Conservation (phyloP, 1,140 invertebrate species). For the Adelges cooleyi region DNA sequence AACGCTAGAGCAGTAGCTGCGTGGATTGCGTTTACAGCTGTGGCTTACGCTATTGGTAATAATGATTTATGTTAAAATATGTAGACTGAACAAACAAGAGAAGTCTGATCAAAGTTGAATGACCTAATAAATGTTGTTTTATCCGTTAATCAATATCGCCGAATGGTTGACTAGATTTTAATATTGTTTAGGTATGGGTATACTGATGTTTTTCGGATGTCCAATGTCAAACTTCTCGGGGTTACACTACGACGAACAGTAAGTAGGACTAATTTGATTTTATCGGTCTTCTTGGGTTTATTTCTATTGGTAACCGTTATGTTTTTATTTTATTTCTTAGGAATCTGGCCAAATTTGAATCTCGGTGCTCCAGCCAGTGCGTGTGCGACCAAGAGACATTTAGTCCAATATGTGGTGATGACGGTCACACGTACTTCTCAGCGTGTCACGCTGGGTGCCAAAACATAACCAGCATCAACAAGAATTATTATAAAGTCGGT, state of each 20-base stretch:
- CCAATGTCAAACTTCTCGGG: constrained; percentile 71
- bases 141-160: neutral
- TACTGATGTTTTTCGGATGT: constrained; percentile 80
- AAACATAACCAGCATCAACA: constrained; percentile 49
- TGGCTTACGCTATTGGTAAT: constrained; percentile 67
- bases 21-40: constrained; percentile 79
- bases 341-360: constrained; percentile 42
- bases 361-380: constrained; percentile 55
- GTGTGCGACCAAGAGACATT: constrained; percentile 63
- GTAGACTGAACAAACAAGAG: no score
- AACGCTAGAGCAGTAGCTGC: constrained; percentile 73
- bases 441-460: constrained; percentile 79
- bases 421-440: constrained; percentile 71
- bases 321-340: constrained; percentile 26
- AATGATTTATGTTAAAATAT: neutral
- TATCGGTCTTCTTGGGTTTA: neutral
- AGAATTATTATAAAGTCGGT: neutral
- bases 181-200: constrained; percentile 58
- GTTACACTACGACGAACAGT: constrained; percentile 38
- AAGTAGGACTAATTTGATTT: constrained; percentile 14
- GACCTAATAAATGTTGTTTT: no score
- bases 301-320: neutral
- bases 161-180: no score
- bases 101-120: no score
- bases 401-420: constrained; percentile 66